A percentile compares a stretch with the other conserved stretches of the same genome.
Evolutionary conservation across 2,113 vertebrate species (phyloP).

Genomic region (Merops nubicus): DNA sequence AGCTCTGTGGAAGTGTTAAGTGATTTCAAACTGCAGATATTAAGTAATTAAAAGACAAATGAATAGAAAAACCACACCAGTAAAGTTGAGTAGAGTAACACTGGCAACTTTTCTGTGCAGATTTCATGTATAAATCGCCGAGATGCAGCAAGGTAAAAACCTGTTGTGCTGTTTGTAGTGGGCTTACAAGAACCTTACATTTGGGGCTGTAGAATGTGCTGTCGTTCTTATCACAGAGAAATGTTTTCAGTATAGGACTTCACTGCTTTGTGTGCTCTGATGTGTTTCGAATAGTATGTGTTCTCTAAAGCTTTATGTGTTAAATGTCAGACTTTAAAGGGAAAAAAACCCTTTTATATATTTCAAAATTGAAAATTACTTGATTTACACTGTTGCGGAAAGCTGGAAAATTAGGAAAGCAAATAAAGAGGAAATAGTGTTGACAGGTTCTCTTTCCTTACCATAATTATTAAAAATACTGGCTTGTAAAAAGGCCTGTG

Average conservation of each 20-base stretch:
- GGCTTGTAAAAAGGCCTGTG: background rate
- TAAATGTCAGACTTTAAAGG: background rate
- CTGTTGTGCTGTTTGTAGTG: background rate
- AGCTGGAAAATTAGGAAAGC: background rate
- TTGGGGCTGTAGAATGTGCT: fast-evolving
- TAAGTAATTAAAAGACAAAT: background rate
- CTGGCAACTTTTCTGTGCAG: background rate
- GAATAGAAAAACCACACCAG: background rate
- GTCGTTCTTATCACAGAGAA: background rate
- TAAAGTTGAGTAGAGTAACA: background rate
- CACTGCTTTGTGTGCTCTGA: background rate
- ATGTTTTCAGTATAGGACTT: background rate
- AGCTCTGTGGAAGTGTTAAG: background rate
- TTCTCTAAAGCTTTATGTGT: background rate
- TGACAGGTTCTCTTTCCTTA: constrained; percentile 41
- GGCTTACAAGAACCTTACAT: background rate
- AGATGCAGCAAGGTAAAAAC: background rate
- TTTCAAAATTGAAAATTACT: background rate
- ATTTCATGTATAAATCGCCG: background rate
- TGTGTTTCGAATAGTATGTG: background rate
- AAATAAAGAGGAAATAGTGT: constrained; percentile 21
- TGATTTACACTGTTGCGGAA: background rate
- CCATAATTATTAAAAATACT: background rate
- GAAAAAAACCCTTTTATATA: background rate
- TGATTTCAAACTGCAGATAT: background rate